Evolutionary conservation across 2,888 invertebrate genomes (phyloP).

Genomic region (Conus canariensis): DNA sequence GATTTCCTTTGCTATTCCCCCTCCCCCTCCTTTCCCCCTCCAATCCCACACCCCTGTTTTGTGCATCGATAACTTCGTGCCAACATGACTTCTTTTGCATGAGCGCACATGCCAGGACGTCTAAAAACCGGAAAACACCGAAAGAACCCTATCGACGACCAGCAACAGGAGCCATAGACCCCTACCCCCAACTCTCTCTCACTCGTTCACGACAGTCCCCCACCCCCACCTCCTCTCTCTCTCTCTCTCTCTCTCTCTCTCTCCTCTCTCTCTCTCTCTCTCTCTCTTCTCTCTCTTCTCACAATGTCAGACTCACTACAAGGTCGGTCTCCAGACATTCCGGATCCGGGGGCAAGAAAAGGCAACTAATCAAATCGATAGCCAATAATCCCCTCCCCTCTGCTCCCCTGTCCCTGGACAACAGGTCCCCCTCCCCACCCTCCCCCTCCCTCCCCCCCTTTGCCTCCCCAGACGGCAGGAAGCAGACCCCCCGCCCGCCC

Average conservation of each 20-base stretch:
- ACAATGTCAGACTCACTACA: neutral
- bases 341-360: neutral
- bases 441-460: neutral
- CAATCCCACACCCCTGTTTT: too few species aligned
- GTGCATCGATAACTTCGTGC: too few species aligned
- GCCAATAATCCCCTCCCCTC: neutral
- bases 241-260: neutral
- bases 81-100: too few species aligned
- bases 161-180: too few species aligned
- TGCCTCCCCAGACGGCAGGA: neutral
- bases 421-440: neutral
- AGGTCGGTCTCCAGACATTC: too few species aligned
- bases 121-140: too few species aligned
- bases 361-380: slow-evolving; percentile 36
- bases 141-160: too few species aligned
- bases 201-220: neutral
- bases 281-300: neutral
- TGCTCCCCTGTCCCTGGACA: neutral
- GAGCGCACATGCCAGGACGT: too few species aligned
- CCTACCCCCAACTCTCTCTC: neutral
- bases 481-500: neutral
- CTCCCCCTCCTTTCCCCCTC: neutral
- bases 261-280: neutral
- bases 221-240: neutral
- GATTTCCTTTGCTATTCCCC: neutral